Conservation (phyloP, 1,140 invertebrate genomes). For the Artemia franciscana region DNA sequence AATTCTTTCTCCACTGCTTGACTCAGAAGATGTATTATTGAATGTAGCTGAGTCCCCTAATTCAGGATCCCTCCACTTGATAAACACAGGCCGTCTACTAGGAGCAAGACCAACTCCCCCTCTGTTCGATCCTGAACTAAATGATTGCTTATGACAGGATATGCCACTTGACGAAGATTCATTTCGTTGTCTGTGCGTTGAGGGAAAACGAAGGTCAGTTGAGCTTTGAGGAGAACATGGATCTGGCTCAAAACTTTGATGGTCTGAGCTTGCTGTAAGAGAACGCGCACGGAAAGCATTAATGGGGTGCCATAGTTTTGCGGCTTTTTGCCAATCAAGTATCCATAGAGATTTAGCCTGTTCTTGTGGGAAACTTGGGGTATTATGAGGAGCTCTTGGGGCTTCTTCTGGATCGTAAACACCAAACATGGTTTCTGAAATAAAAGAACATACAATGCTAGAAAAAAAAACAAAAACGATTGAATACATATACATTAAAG, state of each 20-base stretch:
- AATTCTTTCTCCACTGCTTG: background rate
- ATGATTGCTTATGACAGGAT: background rate
- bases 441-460: no score
- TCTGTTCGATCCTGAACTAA: background rate
- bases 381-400: background rate
- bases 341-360: background rate
- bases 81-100: background rate
- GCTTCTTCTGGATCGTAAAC: background rate
- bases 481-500: no score
- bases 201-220: background rate
- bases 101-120: background rate
- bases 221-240: background rate
- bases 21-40: background rate
- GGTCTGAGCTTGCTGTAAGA: background rate
- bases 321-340: background rate
- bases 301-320: background rate
- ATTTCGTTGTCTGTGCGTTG: background rate
- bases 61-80: background rate
- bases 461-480: no score
- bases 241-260: background rate
- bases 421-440: background rate
- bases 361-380: background rate
- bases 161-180: background rate
- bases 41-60: background rate
- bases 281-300: background rate